phyloP scores from a whole-genome alignment of 2,888 invertebrate species.

The Dryococelus australis region DNA sequence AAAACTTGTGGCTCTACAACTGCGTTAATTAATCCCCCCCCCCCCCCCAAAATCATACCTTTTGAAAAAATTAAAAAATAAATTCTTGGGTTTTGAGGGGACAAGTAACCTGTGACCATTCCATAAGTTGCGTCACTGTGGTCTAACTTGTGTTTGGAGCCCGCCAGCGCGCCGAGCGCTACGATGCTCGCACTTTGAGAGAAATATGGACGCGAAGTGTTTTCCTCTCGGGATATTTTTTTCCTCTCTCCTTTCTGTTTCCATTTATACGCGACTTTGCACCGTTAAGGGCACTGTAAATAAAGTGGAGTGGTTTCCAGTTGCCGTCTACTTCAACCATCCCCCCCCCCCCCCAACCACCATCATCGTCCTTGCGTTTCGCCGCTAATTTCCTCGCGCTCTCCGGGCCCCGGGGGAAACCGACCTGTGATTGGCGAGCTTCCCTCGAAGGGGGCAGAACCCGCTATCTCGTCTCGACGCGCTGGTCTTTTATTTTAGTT shows the following conservation, averaged over 20 bases:
- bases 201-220: slow-evolving; percentile 23
- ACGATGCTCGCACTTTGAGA: not conserved
- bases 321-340: slow-evolving; percentile 21
- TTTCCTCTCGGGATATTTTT: not conserved
- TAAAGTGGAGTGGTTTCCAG: slow-evolving; percentile 17
- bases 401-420: not conserved
- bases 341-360: not conserved
- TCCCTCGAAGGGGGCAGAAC: not conserved
- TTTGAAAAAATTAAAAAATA: too few relatives aligned
- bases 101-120: too few relatives aligned
- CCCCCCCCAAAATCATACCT: too few relatives aligned
- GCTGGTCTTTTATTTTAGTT: not conserved
- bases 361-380: not conserved
- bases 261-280: slow-evolving; percentile 27
- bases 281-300: slow-evolving; percentile 22
- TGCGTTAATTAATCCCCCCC: too few relatives aligned
- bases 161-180: not conserved
- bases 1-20: too few relatives aligned
- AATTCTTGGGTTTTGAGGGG: too few relatives aligned
- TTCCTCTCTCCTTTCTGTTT: not conserved
- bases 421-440: slow-evolving; percentile 10
- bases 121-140: too few relatives aligned
- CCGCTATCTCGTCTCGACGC: not conserved
- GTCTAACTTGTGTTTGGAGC: too few relatives aligned
- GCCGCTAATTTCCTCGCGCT: slow-evolving; percentile 10